Conservation (phyloP, 2,113 vertebrate genomes). For the Pseudolaguvia tuberculata region DNA sequence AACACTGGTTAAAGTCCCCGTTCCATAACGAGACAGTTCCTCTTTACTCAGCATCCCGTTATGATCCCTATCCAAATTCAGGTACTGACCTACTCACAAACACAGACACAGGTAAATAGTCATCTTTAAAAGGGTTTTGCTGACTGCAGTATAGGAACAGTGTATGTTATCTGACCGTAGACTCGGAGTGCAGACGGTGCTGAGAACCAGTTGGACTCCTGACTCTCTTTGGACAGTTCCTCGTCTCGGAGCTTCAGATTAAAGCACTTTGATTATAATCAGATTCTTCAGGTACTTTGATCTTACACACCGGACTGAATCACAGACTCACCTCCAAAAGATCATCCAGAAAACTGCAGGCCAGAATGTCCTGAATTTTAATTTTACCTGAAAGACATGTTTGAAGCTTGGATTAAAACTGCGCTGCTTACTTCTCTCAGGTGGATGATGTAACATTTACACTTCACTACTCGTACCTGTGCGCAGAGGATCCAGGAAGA, state of each 20-base stretch:
- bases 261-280: neutral
- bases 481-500: slow-evolving; percentile 94
- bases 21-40: slow-evolving; percentile 94
- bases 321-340: slow-evolving; percentile 82
- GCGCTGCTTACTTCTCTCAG: too few relatives aligned
- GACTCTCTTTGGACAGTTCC: slow-evolving; percentile 96
- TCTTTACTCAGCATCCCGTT: slow-evolving; percentile 99
- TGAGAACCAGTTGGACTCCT: slow-evolving; percentile 99
- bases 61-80: slow-evolving; percentile 96
- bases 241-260: slow-evolving; percentile 85
- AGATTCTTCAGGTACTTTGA: neutral
- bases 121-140: neutral
- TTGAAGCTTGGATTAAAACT: neutral
- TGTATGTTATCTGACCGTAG: slow-evolving; percentile 74
- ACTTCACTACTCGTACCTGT: slow-evolving; percentile 68
- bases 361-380: slow-evolving; percentile 98
- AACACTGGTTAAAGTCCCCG: slow-evolving; percentile 88
- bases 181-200: slow-evolving; percentile 92
- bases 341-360: slow-evolving; percentile 96
- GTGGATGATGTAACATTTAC: too few relatives aligned
- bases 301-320: neutral
- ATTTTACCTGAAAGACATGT: slow-evolving; percentile 80
- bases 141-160: neutral
- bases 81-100: slow-evolving; percentile 81
- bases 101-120: slow-evolving; percentile 20